Evolutionary conservation across 2,888 invertebrate genomes (phyloP), one percentile per base, ranked within the genome.

Genomic region (Gibbula magus): DNA sequence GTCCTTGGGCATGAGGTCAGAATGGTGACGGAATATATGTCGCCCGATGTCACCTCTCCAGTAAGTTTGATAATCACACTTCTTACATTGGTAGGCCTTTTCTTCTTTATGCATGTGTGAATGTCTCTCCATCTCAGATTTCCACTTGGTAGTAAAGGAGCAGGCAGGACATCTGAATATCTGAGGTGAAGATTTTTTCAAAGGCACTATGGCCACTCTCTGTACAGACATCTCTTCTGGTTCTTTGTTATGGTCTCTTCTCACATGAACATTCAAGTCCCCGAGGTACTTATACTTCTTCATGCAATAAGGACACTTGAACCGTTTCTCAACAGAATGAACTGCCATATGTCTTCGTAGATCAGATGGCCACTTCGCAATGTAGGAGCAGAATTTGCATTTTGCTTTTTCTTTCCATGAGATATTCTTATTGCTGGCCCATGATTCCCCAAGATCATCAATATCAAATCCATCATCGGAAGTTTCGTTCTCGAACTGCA

Each of bases 221-320:
- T 87, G 84, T 29, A 87, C 81, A 20, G 85, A 84, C 7, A 86
- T 82, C 7, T 84, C 81, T 13, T 86, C 84, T 29, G 89, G 88
- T 75, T 89, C 89, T 94, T 25, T 94, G 94, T 82, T 94, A 93
- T 77, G 96, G 95, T 89, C 96, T 95, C 85, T 92, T 0, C 95
- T 95, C 91, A 94, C 93, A 88, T 96, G 96, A 89, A 96, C 96
- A 81, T 95, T 95, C 10, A 96, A 93, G 7, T 96, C 95, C 13
- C 95, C 95, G 79, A 94, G 94, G 92, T 96, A 96, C 84, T 95
- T 95, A 90, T 96, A 96, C 86, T 95, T 95, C 0, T 96, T 96
- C 7, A 96, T 95, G 88, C 96, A 96, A 90, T 95, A 82, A 25
- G 89, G 87, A 84, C 93, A 93, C 67, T 89, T 89, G 81, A 90